These are phyloP conservation scores for Clytia hemisphaerica DNA, from an alignment of 30 jellyfish, hydroid and myxozoan species.

Conservation along the genomic window DNA sequence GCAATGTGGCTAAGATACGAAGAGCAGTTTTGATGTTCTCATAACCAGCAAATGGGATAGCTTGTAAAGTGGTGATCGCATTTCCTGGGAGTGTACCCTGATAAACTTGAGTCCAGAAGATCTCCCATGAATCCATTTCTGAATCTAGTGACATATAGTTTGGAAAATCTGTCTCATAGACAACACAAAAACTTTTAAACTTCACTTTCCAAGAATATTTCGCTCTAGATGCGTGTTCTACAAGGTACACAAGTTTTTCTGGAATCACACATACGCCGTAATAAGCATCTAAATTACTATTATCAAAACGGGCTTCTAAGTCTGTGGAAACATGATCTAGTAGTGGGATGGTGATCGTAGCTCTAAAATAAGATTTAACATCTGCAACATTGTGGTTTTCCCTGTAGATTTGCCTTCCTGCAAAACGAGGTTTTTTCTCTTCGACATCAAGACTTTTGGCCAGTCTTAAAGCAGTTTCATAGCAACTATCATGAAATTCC, in stretches of 20 bases:
- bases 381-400: neutral
- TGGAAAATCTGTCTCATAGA: slow-evolving; percentile 20
- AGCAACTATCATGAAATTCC: neutral
- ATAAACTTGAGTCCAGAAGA: slow-evolving; percentile 5
- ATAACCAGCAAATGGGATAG: neutral
- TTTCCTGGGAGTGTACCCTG: slow-evolving; percentile 1
- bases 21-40: slow-evolving; percentile 13
- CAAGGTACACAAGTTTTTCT: too few species aligned
- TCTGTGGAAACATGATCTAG: neutral
- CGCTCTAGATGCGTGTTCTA: too few species aligned
- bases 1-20: slow-evolving; percentile 1
- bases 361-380: neutral
- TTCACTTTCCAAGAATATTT: slow-evolving; percentile 25
- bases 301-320: neutral
- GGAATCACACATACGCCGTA: too few species aligned
- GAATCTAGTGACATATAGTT: slow-evolving; percentile 9
- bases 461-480: neutral
- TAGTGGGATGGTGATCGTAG: neutral
- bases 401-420: slow-evolving; percentile 10
- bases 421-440: neutral
- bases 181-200: neutral
- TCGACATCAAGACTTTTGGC: neutral
- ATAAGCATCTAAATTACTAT: too few species aligned
- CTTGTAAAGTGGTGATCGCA: neutral
- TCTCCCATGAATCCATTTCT: slow-evolving; percentile 25